Conservation (phyloP, 2,113 vertebrate species). For the Tetraodon nigroviridis region DNA sequence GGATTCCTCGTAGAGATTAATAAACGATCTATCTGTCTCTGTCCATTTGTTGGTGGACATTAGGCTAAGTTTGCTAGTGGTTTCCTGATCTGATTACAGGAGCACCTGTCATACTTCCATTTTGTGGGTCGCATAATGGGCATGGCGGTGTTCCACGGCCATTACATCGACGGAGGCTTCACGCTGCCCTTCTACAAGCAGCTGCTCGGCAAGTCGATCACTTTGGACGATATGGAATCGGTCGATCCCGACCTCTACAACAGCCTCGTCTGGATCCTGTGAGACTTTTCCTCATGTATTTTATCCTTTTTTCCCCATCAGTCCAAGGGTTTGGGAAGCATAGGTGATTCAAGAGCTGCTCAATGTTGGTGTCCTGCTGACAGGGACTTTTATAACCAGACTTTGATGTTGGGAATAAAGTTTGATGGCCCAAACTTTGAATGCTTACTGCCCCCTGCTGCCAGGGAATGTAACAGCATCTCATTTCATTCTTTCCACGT, state of each 20-base stretch:
- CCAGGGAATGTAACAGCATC: neutral
- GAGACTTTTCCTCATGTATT: conserved; percentile 39
- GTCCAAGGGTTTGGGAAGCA: no score
- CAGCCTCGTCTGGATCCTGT: conserved; percentile 99
- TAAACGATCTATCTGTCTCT: no score
- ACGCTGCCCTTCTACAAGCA: conserved; percentile 98
- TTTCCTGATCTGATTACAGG: conserved; percentile 69
- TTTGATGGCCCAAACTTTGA: neutral
- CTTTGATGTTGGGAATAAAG: no score
- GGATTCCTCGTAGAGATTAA: no score
- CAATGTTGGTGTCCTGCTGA: no score
- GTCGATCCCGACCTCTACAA: conserved; percentile 98
- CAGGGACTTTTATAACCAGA: no score
- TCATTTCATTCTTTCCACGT: neutral
- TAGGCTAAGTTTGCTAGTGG: no score
- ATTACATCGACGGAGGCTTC: conserved; percentile 98
- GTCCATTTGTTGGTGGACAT: no score
- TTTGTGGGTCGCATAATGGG: conserved; percentile 99
- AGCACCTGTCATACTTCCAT: conserved; percentile 97
- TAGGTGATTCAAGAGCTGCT: no score
- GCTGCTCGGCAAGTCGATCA: conserved; percentile 95
- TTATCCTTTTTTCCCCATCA: no score
- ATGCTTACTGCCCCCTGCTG: conserved; percentile 46
- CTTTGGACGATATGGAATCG: conserved; percentile 96
- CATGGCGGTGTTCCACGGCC: conserved; percentile 98